Evolutionary conservation across 2,113 vertebrate genomes (phyloP), one percentile per base, ranked within the genome.

Genomic region (Equus przewalskii): DNA sequence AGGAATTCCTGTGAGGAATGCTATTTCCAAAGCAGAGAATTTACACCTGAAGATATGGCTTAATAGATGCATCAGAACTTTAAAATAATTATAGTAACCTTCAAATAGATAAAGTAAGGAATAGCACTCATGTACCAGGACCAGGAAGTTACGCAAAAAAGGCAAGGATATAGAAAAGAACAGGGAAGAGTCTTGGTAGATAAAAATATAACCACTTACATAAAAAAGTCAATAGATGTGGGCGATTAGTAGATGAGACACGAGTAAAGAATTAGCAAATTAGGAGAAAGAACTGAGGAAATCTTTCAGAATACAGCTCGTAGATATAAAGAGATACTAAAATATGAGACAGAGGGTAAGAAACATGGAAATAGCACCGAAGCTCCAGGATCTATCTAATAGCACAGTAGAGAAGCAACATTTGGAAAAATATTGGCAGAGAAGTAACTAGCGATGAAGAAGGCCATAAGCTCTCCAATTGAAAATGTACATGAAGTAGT

Each of bases 31-130:
- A 87, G 26, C 64, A 4, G 10, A 80, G 18, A 70, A 90, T 54
- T 58, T 85, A 80, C 7, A 92, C 12, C 41, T 89, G 5, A 90
- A 95, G 72, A 92, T 3, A n/a, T 30, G n/a, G 18, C 16, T 83
- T 84, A 88, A 46, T 75, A 85, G 49, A 60, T 62, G 15, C 28
- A 75, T 30, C 24, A 69, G 22, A 75, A 64, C 8, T 67, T 89
- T 84, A 85, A 89, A 80, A 41, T 84, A 65, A 83, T 33, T 54
- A 94, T 41, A 79, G 30, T 14, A 72, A 79, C 60, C 46, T 11
- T 46, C 36, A 89, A 94, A 78, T 87, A 65, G 11, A 46, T 56
- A 84, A 67, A 94, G 69, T 80, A 75, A 94, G 49, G 36, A 94
- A 41, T 60, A 82, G 19, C 4, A 21, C 5, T 41, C 41, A 83